Evolutionary conservation across 2,113 vertebrate species (phyloP), one percentile per base, ranked within the genome.

Genomic region (Cairina moschata): DNA sequence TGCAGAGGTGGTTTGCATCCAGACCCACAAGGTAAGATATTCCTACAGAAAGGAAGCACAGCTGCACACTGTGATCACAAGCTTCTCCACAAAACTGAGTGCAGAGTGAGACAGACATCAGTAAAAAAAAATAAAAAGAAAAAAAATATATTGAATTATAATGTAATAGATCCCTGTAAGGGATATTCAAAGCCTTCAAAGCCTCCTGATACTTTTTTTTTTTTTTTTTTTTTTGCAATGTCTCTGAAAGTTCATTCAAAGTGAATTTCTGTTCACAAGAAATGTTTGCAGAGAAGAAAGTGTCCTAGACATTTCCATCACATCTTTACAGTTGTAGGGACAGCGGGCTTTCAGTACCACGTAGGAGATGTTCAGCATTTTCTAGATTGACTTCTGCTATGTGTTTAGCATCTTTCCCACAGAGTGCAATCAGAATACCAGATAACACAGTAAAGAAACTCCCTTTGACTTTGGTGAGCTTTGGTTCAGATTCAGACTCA

Each of bases 361-460:
- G 13, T 0, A 44, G 28, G 31, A 68, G 38, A n/a, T 7, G 12
- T 23, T 22, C 15, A 17, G 21, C 38, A 55, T 5, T 31, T 83
- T 71, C 44, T 42, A 5, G 32, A 48, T 9, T 13, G 25, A 83
- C 8, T 12, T 59, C 66, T 50, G 23, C 18, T 11, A 2, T 17
- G 8, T n/a, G 9, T 79, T 88, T 20, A 44, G 18, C 42, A 73
- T 10, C 31, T 42, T 63, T 54, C 4, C 38, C 50, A 48, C 34
- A 21, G 25, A 54, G 4, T 50, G 40, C 0, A 0, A 11, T 25
- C 36, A 46, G 32, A 74, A 32, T 40, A 8, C 5, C 32, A 31
- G 12, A 23, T 44, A 66, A 63, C 22, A 54, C 58, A 68, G 15
- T 10, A 31, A 48, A 65, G 59, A 86, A 65, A 17, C 22, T 48